These are phyloP conservation scores for Enteromius viviparus DNA, from an alignment of 2,797 vertebrate species.

Conservation along the genomic window DNA sequence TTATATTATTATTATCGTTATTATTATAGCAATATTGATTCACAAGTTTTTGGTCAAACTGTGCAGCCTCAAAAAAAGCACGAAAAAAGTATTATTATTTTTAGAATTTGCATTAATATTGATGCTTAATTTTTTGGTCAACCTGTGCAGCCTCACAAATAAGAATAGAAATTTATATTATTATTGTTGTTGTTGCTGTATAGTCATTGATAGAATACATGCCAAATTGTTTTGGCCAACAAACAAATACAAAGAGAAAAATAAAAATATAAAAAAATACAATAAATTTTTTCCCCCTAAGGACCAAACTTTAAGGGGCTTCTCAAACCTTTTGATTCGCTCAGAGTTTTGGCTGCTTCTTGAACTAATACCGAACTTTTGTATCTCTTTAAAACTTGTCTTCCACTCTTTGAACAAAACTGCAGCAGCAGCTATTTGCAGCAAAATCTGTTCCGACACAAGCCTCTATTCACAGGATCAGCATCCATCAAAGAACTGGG, in stretches of 20 bases:
- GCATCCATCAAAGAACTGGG: conserved; percentile 60
- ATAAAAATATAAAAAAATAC: not conserved
- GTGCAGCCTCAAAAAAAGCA: not conserved
- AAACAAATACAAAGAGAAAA: not conserved
- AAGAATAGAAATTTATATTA: too few species aligned
- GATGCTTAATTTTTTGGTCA: not conserved
- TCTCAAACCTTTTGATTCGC: not conserved
- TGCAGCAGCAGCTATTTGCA: conserved; percentile 50
- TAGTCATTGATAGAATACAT: too few species aligned
- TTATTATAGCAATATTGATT: not conserved
- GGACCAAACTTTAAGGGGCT: not conserved
- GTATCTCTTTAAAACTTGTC: conserved; percentile 40
- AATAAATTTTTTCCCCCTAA: not conserved
- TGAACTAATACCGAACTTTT: not conserved
- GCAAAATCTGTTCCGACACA: conserved; percentile 50
- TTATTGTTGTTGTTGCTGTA: too few species aligned
- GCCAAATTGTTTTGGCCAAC: not conserved
- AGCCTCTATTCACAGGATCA: conserved; percentile 32
- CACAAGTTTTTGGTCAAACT: not conserved
- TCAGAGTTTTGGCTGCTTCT: not conserved
- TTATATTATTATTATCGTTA: not conserved
- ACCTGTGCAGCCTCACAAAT: not conserved
- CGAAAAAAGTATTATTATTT: too few species aligned
- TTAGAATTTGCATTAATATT: too few species aligned
- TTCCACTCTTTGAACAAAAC: conserved; percentile 50